Conservation (phyloP, 2,888 invertebrate genomes). For the Trilocha varians region DNA sequence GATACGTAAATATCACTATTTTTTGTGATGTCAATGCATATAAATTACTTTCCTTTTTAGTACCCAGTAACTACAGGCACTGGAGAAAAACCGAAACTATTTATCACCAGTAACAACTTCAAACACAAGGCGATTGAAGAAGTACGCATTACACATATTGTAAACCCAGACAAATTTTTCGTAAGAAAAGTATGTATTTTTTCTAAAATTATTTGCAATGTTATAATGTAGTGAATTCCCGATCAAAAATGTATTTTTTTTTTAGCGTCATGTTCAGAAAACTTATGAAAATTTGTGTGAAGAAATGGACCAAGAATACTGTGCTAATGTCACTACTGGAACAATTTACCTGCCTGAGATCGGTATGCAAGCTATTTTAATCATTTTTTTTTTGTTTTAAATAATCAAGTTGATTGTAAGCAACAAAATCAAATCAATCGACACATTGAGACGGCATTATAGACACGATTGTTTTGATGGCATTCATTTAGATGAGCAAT, state of each 20-base stretch:
- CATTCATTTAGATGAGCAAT: too few species aligned
- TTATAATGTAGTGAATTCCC: too few species aligned
- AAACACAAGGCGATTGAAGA: conserved; percentile 48
- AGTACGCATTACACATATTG: conserved; percentile 72
- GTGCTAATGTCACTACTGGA: conserved; percentile 26
- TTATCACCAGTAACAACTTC: conserved; percentile 37
- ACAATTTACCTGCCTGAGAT: conserved; percentile 59
- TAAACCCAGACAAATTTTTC: conserved; percentile 78
- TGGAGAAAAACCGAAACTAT: conserved; percentile 41
- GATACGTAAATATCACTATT: background rate
- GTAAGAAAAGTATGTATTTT: conserved; percentile 72
- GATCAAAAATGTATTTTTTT: conserved; percentile 8
- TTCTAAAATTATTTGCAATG: background rate
- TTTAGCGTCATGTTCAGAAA: conserved; percentile 36
- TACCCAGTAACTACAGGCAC: conserved; percentile 32
- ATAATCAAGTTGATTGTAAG: background rate
- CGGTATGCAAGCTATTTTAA: conserved; percentile 41
- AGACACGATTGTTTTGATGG: too few species aligned
- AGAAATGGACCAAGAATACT: conserved; percentile 59
- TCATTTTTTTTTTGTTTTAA: background rate
- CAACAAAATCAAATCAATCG: too few species aligned
- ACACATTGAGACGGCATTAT: too few species aligned
- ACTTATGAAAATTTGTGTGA: conserved; percentile 52
- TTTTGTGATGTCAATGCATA: background rate
- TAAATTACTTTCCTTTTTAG: conserved; percentile 26